Evolutionary conservation across 2,797 vertebrate species (phyloP), one percentile per base, ranked within the genome.

Genomic region (Clarias pachynema): DNA sequence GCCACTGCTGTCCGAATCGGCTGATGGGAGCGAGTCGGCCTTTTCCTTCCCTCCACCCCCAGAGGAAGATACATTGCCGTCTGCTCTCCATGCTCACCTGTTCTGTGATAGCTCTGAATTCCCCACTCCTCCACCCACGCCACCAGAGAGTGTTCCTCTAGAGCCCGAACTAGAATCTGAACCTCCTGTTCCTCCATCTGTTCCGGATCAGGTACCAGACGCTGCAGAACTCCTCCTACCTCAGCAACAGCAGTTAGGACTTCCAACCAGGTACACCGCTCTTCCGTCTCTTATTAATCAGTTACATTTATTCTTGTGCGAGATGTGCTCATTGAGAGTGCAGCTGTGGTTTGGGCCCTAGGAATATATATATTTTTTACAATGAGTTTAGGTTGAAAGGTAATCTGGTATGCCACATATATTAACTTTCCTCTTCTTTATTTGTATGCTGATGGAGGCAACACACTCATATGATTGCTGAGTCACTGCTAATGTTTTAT

Each of bases 201-300:
- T 84, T 31, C 66, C 65, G 5, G 59, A 68, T 57, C 79, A 91
- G 66, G 82, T 86, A 73, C 86, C 79, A 56, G 53, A 66, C 66
- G 31, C 65, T 79, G 86, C 87, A 56, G 59, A 68, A 57, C 79
- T 86, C 60, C 79, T 79, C n/a, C 79, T 31, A 44, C 81, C 40
- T 86, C 85, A 68, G 70, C 60, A 68, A 22, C 81, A 83, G 75
- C 68, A 74, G 86, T 74, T 6, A 40, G 90, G 63, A 5, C 68
- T 80, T 63, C 84, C 88, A 85, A 20, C 88, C 91, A 96, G 95
- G 95, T 96, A 96, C 81, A 75, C 70, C 57, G n/a, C 44, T 63
- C 37, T 62, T 20, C 34, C 65, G 5, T 10, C 63, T 77, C 60
- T 44, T 81, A 62, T 49, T 29, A 53, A 37, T 57, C 29, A 16